Base-by-base conservation (phyloP, 2,888 invertebrate species). In the Agrotis clavis region DNA sequence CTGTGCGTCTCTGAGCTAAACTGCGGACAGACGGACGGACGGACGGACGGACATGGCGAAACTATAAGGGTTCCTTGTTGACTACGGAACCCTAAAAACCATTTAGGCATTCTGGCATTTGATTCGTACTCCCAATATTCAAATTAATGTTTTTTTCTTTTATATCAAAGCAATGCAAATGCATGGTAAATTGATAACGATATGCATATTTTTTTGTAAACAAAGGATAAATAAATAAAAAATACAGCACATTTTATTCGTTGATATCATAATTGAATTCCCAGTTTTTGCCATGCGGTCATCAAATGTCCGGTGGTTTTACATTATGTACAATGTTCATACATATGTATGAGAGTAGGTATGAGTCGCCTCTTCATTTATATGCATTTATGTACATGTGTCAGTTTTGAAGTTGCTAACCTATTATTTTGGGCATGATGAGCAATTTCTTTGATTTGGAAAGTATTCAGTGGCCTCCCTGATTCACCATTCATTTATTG, bases 231-330 rank as follows among this genome's bases (percentile, higher is more conserved):
- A 56, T n/a, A 62, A 69, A 47, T 47, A 47, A 47, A 35, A 65
- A 41, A 66, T 51, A 63, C 41, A 25, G 3, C 30, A 60, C 1
- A 45, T 69, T 60, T 54, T 47, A 21, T 66, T 75, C 19, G 57
- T 16, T 72, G 71, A 77, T 77, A 74, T 59, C 47, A 48, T 53
- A 68, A 77, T 81, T 53, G 48, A 85, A 81, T 85, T 85, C 71
- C 53, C 81, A 74, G 83, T 76, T 82, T 82, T 81, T 57, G 75
- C 51, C 63, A 54, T 70, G 78, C 57, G 71, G 83, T 83, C 70
- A 80, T 70, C 71, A 56, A 54, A 65, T 69, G 82, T 70, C 73
- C 82, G 72, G 71, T 64, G 71, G 45, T 57, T 64, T 57, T 65
- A 71, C 48, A 77, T 67, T 70, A 63, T 81, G 4, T 71, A 77